These are phyloP conservation scores for Blastobasis adustella DNA, from an alignment of 2,888 invertebrate species.

Conservation along the genomic window DNA sequence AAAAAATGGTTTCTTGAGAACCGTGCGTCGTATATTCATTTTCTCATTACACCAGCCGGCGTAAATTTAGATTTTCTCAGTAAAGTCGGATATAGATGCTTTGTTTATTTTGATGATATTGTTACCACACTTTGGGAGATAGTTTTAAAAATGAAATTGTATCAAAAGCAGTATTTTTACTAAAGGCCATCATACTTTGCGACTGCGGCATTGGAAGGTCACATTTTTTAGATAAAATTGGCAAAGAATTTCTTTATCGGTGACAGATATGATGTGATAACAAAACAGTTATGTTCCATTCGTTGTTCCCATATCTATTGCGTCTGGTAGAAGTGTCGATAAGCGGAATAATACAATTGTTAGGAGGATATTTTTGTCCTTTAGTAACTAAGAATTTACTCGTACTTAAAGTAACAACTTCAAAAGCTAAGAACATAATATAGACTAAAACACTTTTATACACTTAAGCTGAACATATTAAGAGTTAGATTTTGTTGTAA, in stretches of 20 bases:
- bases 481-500: too few relatives aligned
- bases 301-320: not conserved
- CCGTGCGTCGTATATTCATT: too few relatives aligned
- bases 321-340: not conserved
- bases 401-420: too few relatives aligned
- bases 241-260: conserved; percentile 13
- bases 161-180: not conserved
- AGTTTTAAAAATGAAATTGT: not conserved
- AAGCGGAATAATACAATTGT: not conserved
- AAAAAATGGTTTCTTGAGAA: too few relatives aligned
- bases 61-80: too few relatives aligned
- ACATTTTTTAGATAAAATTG: conserved; percentile 30
- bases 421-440: too few relatives aligned
- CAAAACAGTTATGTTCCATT: conserved; percentile 1
- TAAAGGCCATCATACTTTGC: not conserved
- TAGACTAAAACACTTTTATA: too few relatives aligned
- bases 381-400: too few relatives aligned
- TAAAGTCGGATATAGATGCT: too few relatives aligned
- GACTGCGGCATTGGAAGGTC: conserved; percentile 23
- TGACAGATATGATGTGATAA: conserved; percentile 2
- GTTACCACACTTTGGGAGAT: not conserved
- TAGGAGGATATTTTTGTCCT: too few relatives aligned
- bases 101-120: too few relatives aligned
- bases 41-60: conserved; percentile 11
- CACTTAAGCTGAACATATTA: too few relatives aligned